Base-by-base conservation (phyloP, 2,113 vertebrate species). In the Pygathrix nemaeus region DNA sequence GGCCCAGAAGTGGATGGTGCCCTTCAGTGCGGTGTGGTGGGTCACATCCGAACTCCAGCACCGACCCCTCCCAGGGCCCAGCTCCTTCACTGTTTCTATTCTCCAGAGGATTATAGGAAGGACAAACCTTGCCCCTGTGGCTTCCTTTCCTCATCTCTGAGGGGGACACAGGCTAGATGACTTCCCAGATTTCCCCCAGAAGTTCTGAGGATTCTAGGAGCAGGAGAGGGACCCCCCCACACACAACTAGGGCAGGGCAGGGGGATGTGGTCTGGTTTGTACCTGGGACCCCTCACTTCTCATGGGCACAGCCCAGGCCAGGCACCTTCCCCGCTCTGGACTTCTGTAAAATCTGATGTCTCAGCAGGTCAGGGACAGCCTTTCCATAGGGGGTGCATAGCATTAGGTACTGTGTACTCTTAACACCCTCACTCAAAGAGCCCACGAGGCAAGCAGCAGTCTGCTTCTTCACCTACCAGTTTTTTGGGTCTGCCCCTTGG, bases 401-500 rank as follows among this genome's bases (percentile, higher is more conserved):
- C 32, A 61, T 8, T 32, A 10, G 13, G 83, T 25, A 9, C 3
- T 10, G 16, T 30, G 4, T 16, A 13, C n/a, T 68, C 84, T 64
- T 18, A 48, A 48, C 30, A 21, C 20, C 48, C 75, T 25, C 45
- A 66, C 55, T 43, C 45, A 8, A 11, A 61, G 38, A 40, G 18
- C 50, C 57, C 2, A 72, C 3, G 61, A 35, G n/a, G 66, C 6
- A 1, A 45, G 0, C 30, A 21, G 8, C n/a, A 14, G 1, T 10
- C 6, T 84, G 64, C 7, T 59, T 30, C 3, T 57, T 59, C 72
- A 94, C 99, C 98, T 98, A 99, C 99, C 98, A 99, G 98, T 98
- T 99, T 99, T 99, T 99, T 99, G 95, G 99, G 99, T 98, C 99
- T 99, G 98, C 99, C 99, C 98, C 99, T 99, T 94, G 99, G 99